A percentile compares a stretch with the other conserved stretches of the same genome.
Conservation (phyloP, 1,140 invertebrate genomes). For the Heterodera carotae region DNA sequence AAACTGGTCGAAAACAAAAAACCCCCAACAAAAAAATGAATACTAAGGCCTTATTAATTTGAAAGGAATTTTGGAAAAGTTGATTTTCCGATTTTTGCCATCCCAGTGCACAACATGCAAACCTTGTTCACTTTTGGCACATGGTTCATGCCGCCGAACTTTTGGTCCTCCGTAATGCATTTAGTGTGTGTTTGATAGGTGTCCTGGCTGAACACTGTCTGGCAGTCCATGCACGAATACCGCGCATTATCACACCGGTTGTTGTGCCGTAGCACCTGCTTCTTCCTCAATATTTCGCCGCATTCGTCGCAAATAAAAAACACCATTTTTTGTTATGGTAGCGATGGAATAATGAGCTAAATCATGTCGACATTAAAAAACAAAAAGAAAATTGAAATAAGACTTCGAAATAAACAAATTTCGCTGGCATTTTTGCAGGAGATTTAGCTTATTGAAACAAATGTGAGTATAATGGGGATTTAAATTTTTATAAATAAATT, state of each 20-base stretch:
- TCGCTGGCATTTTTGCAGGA: too few relatives aligned
- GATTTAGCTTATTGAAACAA: too few relatives aligned
- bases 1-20: too few relatives aligned
- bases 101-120: neutral
- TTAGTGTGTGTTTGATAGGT: conserved; percentile 82
- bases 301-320: conserved; percentile 88
- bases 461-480: too few relatives aligned
- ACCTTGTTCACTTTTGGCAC: conserved; percentile 71
- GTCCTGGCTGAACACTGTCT: conserved; percentile 75
- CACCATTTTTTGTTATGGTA: conserved; percentile 80
- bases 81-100: too few relatives aligned
- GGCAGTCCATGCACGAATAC: conserved; percentile 84
- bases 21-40: too few relatives aligned
- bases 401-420: too few relatives aligned
- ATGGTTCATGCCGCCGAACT: conserved; percentile 83
- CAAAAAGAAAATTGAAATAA: too few relatives aligned
- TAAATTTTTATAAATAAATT: too few relatives aligned
- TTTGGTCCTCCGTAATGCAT: conserved; percentile 85
- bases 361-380: too few relatives aligned
- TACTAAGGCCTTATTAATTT: conserved; percentile 5
- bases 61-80: too few relatives aligned
- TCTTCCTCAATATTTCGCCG: conserved; percentile 84
- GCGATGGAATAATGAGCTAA: too few relatives aligned
- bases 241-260: conserved; percentile 66
- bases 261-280: conserved; percentile 84